phyloP scores from a whole-genome alignment of 2,888 invertebrate genomes.

The Sphinx pinastri region DNA sequence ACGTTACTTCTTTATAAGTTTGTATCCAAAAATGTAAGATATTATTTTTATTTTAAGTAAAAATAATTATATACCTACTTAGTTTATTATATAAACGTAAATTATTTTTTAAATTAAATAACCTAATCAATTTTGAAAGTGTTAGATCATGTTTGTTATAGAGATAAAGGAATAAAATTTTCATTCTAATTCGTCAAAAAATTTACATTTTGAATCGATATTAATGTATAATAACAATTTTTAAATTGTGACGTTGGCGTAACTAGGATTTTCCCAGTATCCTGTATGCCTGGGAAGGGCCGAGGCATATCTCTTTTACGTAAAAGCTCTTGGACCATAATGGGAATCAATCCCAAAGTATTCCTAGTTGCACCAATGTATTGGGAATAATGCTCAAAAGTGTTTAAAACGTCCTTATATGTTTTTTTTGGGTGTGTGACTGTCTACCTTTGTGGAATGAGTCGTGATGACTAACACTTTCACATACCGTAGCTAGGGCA shows the following conservation, averaged over 20 bases:
- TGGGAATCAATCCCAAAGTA: not conserved
- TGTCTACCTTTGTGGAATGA: slow-evolving; percentile 9
- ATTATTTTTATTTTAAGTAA: not conserved
- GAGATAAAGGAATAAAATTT: slow-evolving; percentile 1
- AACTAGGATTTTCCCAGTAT: not conserved
- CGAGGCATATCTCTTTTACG: not conserved
- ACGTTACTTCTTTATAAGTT: not conserved
- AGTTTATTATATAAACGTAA: not conserved
- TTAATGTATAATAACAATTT: slow-evolving; percentile 13
- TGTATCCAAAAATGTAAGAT: slow-evolving; percentile 10
- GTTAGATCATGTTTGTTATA: slow-evolving; percentile 18
- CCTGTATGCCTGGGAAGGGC: not conserved
- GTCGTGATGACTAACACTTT: slow-evolving; percentile 18
- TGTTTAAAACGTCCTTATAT: slow-evolving; percentile 18
- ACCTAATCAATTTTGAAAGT: not conserved
- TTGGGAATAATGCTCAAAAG: slow-evolving; percentile 18
- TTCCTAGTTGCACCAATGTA: slow-evolving; percentile 3
- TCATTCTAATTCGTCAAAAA: slow-evolving; percentile 22
- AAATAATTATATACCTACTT: not conserved
- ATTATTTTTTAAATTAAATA: slow-evolving; percentile 15
- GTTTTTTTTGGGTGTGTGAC: slow-evolving; percentile 15
- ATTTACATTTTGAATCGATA: slow-evolving; percentile 22
- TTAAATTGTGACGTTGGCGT: slow-evolving; percentile 2
- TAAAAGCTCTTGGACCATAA: not conserved
- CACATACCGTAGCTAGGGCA: slow-evolving; percentile 4